Percentiles rank a stretch among this genome's conserved stretches.
phyloP scores from a whole-genome alignment of 2,797 vertebrate genomes.

The Melanotaenia nigrans region DNA sequence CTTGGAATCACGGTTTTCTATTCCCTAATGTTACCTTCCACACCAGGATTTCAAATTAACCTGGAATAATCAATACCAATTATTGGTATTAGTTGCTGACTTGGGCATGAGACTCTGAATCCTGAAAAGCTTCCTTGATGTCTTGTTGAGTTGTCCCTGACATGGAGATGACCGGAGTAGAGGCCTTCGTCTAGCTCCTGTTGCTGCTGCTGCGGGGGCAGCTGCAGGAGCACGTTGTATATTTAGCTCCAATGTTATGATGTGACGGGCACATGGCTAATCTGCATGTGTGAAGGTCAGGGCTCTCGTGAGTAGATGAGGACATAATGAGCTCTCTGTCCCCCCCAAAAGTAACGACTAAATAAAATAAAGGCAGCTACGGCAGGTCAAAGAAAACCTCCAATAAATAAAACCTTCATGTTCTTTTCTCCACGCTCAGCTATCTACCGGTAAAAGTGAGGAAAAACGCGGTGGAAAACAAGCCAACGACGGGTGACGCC shows the following conservation, averaged over 20 bases:
- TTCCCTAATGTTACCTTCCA: no score
- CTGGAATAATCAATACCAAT: no score
- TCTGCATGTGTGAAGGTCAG: slow-evolving; percentile 94
- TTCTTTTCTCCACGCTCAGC: neutral
- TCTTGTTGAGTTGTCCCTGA: no score
- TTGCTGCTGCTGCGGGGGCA: neutral
- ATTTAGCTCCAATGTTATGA: slow-evolving; percentile 40
- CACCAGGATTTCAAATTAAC: no score
- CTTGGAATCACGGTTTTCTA: no score
- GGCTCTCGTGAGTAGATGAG: slow-evolving; percentile 76
- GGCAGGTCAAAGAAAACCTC: neutral
- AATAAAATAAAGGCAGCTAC: slow-evolving; percentile 16
- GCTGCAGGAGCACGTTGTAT: slow-evolving; percentile 15
- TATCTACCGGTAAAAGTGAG: slow-evolving; percentile 32
- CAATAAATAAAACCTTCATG: neutral
- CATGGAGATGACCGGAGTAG: no score
- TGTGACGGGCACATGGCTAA: slow-evolving; percentile 87
- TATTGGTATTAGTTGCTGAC: no score
- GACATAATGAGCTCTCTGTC: slow-evolving; percentile 78
- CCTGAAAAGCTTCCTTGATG: no score
- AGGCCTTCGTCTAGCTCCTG: no score
- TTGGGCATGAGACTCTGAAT: no score
- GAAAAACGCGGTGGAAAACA: neutral
- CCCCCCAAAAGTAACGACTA: slow-evolving; percentile 32
- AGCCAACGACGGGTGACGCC: neutral